Conservation (phyloP, 1,140 invertebrate species). For the Macrotrachela quadricornifera region DNA sequence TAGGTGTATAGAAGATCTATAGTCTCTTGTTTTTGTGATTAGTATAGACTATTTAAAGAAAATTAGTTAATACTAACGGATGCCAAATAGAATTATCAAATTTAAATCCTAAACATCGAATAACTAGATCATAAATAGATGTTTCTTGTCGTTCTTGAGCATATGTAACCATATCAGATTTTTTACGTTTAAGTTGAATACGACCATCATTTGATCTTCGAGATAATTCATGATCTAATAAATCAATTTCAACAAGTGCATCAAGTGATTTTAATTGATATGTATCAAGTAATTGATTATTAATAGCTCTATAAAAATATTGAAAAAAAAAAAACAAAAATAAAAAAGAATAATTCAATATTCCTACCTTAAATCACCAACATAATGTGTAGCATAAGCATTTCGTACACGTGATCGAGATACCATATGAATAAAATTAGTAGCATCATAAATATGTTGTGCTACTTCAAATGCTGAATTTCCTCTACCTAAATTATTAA, state of each 20-base stretch:
- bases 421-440: conserved; percentile 31
- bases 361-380: conserved; percentile 29
- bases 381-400: conserved; percentile 34
- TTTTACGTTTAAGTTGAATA: not conserved
- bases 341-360: not conserved
- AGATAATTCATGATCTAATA: conserved; percentile 15
- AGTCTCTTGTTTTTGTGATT: too few species aligned
- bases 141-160: not conserved
- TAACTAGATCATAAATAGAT: conserved; percentile 25
- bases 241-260: conserved; percentile 23
- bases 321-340: not conserved
- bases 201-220: too few species aligned
- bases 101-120: conserved; percentile 30
- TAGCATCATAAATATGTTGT: conserved; percentile 27
- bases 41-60: too few species aligned
- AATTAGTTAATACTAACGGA: conserved; percentile 19
- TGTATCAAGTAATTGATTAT: conserved; percentile 31
- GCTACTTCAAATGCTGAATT: conserved; percentile 35
- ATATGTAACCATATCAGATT: not conserved
- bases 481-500: conserved; percentile 19
- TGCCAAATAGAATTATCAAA: conserved; percentile 27
- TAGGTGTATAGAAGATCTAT: too few species aligned
- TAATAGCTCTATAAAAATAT: conserved; percentile 24
- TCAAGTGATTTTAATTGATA: conserved; percentile 34
- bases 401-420: conserved; percentile 28